Percentiles rank a stretch among this genome's conserved stretches.
Conservation (phyloP, 2,797 vertebrate species). For the Gorsachius magnificus region DNA sequence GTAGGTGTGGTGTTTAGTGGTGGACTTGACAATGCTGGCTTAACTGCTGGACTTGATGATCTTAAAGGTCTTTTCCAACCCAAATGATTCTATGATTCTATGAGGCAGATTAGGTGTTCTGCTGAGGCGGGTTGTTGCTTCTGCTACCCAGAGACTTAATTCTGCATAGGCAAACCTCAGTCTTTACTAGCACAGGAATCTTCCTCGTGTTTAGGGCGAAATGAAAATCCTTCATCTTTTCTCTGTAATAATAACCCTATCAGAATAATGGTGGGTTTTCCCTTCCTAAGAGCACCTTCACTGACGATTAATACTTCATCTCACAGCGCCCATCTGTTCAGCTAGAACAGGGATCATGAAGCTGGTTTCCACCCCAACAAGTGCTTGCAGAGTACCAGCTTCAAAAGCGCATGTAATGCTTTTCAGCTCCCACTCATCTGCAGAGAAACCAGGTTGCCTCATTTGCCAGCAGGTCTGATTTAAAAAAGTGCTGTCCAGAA, state of each 20-base stretch:
- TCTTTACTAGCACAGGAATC: not conserved
- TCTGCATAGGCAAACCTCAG: not conserved
- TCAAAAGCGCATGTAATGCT: not conserved
- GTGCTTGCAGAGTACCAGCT: not conserved
- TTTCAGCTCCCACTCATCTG: not conserved
- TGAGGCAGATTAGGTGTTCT: constrained; percentile 41
- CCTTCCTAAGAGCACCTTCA: not conserved
- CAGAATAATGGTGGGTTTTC: not conserved
- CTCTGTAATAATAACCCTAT: not conserved
- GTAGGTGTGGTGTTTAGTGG: too few relatives aligned
- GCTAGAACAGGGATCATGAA: not conserved
- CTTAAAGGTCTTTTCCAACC: too few relatives aligned
- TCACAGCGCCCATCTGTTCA: not conserved
- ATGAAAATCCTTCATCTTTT: constrained; percentile 10
- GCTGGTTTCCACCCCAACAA: constrained; percentile 5
- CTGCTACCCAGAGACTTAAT: constrained; percentile 5
- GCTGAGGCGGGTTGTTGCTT: constrained; percentile 18
- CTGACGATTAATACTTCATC: not conserved
- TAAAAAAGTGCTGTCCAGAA: not conserved
- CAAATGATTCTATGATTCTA: too few relatives aligned
- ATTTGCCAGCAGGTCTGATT: not conserved
- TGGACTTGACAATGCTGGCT: too few relatives aligned
- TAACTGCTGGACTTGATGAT: too few relatives aligned
- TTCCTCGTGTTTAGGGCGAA: not conserved
- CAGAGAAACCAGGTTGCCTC: not conserved